Conservation (phyloP, 2,113 vertebrate species). For the Dromiciops gliroides region DNA sequence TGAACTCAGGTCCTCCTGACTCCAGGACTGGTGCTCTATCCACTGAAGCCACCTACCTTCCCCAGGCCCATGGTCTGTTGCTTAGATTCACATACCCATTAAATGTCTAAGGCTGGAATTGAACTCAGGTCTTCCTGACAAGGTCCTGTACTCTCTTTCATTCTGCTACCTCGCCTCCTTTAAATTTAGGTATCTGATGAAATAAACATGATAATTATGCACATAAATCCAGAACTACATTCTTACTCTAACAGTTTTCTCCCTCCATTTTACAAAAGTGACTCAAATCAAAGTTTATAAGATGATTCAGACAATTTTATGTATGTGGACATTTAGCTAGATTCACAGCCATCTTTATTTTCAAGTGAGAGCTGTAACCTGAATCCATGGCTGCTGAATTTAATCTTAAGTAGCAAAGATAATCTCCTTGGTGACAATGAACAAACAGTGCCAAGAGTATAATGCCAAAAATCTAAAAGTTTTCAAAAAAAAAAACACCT, state of each 20-base stretch:
- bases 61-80: background rate
- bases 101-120: background rate
- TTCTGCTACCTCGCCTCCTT: background rate
- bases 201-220: background rate
- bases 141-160: background rate
- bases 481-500: background rate
- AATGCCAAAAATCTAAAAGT: background rate
- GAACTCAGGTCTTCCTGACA: background rate
- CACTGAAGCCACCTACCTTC: no score
- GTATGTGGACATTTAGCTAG: background rate
- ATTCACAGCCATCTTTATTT: constrained; percentile 7
- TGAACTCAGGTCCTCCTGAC: no score
- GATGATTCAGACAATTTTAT: background rate
- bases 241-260: background rate
- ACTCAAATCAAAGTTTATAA: background rate
- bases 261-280: background rate
- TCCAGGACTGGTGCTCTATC: no score
- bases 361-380: constrained; percentile 34
- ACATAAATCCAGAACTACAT: background rate
- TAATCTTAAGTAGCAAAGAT: background rate
- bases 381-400: constrained; percentile 18
- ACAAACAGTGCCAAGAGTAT: background rate
- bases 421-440: constrained; percentile 8
- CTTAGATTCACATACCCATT: background rate
- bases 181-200: background rate